These are phyloP conservation scores for Pinna nobilis DNA, from an alignment of 1,140 invertebrate genomes.

Conservation along the genomic window DNA sequence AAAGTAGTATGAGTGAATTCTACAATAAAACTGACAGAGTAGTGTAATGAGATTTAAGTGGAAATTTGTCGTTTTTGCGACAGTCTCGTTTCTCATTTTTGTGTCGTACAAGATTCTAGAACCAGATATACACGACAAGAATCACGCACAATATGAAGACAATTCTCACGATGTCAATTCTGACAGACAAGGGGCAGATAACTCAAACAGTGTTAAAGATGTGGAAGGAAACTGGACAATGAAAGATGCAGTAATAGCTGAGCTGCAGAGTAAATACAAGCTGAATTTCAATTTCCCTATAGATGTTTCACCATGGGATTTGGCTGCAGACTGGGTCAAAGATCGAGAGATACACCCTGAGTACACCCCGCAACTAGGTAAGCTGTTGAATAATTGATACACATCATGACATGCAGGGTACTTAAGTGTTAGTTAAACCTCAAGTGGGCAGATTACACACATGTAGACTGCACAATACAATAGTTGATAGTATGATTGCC, in stretches of 20 bases:
- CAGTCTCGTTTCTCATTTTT: conserved; percentile 35
- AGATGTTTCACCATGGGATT: conserved; percentile 44
- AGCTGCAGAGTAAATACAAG: conserved; percentile 33
- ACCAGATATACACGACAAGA: conserved; percentile 21
- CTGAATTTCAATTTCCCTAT: conserved; percentile 26
- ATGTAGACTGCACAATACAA: too few species aligned
- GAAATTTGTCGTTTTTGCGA: conserved; percentile 13
- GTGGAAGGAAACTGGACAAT: neutral
- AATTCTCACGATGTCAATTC: too few species aligned
- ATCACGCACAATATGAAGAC: neutral
- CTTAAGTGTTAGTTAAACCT: too few species aligned
- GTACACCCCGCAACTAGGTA: conserved; percentile 56
- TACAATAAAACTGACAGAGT: too few species aligned
- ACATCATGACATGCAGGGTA: too few species aligned
- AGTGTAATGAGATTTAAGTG: conserved; percentile 32
- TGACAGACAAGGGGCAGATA: conserved; percentile 6
- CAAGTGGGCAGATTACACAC: too few species aligned
- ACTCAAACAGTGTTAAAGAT: neutral
- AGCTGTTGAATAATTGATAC: too few species aligned
- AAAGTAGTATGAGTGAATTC: too few species aligned
- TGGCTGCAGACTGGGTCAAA: conserved; percentile 78
- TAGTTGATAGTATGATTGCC: neutral
- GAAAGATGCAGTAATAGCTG: neutral
- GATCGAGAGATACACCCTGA: conserved; percentile 81
- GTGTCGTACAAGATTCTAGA: conserved; percentile 41